These are phyloP conservation scores for Erpetoichthys calabaricus DNA, from an alignment of 2,797 vertebrate genomes.

Conservation along the genomic window DNA sequence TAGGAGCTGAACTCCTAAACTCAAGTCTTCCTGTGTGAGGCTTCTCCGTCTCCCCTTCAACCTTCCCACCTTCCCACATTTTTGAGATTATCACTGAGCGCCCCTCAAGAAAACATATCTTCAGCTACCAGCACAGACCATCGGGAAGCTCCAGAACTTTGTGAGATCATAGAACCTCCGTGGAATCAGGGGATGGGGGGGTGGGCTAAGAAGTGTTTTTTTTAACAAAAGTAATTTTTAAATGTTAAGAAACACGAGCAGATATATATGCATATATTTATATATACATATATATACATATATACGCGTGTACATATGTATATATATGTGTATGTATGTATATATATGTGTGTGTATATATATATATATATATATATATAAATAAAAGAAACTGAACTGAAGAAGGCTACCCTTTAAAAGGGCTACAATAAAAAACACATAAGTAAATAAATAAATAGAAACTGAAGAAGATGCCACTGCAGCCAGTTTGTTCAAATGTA, in stretches of 20 bases:
- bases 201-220: too few relatives aligned
- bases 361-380: slow-evolving; percentile 38
- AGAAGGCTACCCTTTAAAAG: slow-evolving; percentile 66
- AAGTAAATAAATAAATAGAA: slow-evolving; percentile 11
- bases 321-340: slow-evolving; percentile 15
- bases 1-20: slow-evolving; percentile 22
- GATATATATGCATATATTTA: too few relatives aligned
- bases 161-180: too few relatives aligned
- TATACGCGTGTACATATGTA: too few relatives aligned
- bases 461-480: slow-evolving; percentile 14
- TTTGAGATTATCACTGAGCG: slow-evolving; percentile 4
- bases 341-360: slow-evolving; percentile 36
- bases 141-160: slow-evolving; percentile 10
- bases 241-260: too few relatives aligned
- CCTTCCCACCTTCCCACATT: slow-evolving; percentile 21
- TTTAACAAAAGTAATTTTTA: too few relatives aligned
- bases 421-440: slow-evolving; percentile 29
- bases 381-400: slow-evolving; percentile 35
- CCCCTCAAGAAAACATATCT: not conserved
- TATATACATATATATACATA: too few relatives aligned
- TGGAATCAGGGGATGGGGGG: too few relatives aligned
- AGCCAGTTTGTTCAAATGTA: slow-evolving; percentile 11
- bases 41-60: slow-evolving; percentile 16
- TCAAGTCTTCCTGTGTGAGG: slow-evolving; percentile 32
- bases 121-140: slow-evolving; percentile 20